Conservation (phyloP, 2,113 vertebrate genomes). For the Alces alces region DNA sequence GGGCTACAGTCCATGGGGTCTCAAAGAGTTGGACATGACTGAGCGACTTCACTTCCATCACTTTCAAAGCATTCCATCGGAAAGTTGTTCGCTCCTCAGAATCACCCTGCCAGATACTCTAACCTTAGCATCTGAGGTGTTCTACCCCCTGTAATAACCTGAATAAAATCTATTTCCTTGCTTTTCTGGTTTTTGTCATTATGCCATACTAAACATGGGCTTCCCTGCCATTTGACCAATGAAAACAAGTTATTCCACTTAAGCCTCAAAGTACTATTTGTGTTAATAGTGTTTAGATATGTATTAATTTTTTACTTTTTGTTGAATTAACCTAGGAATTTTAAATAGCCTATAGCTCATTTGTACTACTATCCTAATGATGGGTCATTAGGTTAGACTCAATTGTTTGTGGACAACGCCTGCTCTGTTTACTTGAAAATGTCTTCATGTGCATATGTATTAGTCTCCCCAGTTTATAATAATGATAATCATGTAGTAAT, state of each 20-base stretch:
- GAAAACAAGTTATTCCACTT: neutral
- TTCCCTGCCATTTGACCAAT: neutral
- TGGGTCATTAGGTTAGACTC: neutral
- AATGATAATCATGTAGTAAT: neutral
- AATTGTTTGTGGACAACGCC: neutral
- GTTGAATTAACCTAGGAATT: neutral
- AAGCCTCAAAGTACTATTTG: neutral
- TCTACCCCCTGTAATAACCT: no score
- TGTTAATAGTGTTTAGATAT: neutral
- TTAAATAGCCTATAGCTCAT: neutral
- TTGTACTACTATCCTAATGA: neutral
- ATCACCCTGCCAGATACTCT: fast-evolving
- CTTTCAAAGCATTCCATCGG: neutral
- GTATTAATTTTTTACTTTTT: neutral
- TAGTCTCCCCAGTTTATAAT: neutral
- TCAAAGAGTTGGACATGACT: neutral
- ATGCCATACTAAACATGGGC: neutral
- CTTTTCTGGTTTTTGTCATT: neutral
- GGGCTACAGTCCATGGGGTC: neutral
- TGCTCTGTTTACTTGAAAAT: neutral
- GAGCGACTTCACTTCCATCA: neutral
- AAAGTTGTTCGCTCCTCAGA: neutral
- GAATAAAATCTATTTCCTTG: neutral
- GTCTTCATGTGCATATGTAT: neutral
- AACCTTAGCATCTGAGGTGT: neutral